A percentile compares a stretch with the other conserved stretches of the same genome.
Conservation (phyloP, 1,140 invertebrate genomes). For the Ctenoplectra terminalis region DNA sequence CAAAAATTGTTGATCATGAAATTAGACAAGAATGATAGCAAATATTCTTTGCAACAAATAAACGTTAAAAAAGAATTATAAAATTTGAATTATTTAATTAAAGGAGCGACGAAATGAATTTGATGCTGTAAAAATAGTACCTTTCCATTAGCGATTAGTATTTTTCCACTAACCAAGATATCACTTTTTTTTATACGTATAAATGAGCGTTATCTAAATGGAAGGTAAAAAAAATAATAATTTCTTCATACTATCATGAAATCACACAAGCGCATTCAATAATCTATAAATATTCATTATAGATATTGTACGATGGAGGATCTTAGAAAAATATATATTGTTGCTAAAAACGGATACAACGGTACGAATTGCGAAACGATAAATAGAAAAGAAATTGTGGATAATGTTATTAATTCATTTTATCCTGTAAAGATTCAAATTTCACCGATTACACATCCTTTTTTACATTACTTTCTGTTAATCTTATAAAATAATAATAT, state of each 20-base stretch:
- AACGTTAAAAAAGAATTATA: not conserved
- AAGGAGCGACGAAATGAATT: not conserved
- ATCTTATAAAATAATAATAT: not conserved
- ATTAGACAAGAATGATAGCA: not conserved
- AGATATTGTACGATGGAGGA: not conserved
- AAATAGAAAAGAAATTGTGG: not conserved
- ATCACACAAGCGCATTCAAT: not conserved
- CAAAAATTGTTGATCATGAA: not conserved
- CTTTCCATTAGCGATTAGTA: not conserved
- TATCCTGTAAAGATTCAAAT: not conserved
- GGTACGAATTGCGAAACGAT: not conserved
- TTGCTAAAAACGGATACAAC: not conserved
- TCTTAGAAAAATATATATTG: not conserved
- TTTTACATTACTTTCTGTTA: not conserved
- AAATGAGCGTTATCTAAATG: not conserved
- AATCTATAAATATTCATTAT: not conserved
- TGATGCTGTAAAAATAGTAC: not conserved
- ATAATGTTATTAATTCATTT: conserved; percentile 1
- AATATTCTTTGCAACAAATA: not conserved
- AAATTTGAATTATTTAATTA: not conserved
- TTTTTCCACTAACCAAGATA: not conserved
- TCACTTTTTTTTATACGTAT: not conserved
- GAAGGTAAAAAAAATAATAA: not conserved
- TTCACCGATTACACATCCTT: not conserved
- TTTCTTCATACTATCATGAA: not conserved